Conservation (phyloP, 35 echinoderm and acorn worm species). For the Amphiura filiformis region DNA sequence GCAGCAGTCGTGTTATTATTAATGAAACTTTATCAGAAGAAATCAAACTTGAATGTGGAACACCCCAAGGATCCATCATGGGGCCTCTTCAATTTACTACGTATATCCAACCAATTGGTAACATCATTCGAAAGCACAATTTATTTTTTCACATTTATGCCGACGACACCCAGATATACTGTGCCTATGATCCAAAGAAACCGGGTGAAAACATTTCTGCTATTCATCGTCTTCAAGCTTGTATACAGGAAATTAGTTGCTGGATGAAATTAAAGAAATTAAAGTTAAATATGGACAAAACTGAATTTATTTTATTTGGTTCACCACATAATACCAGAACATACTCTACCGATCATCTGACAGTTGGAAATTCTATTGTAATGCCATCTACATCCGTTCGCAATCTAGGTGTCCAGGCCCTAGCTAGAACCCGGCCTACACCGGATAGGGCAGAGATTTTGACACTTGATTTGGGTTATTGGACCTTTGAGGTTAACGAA, state of each 20-base stretch:
- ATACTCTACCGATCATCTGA: background rate
- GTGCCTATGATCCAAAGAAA: background rate
- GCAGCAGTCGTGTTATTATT: background rate
- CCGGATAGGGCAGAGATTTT: too few species aligned
- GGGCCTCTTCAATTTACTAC: background rate
- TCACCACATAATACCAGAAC: background rate
- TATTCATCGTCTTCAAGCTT: background rate
- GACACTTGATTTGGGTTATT: too few species aligned
- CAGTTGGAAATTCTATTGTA: background rate
- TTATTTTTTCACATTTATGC: background rate
- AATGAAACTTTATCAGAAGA: background rate
- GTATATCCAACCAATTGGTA: background rate
- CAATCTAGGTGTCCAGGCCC: background rate
- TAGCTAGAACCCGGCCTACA: too few species aligned
- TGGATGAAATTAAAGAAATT: background rate
- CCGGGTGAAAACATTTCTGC: background rate
- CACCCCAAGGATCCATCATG: conserved; percentile 12
- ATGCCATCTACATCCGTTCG: background rate
- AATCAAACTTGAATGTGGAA: background rate
- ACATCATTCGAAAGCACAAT: background rate
- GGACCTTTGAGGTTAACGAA: too few species aligned
- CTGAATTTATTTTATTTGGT: background rate
- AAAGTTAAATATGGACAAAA: background rate
- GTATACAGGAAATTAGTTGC: background rate
- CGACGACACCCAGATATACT: background rate